phyloP scores from a whole-genome alignment of 2,797 vertebrate species.

The Aotus griseimembra region DNA sequence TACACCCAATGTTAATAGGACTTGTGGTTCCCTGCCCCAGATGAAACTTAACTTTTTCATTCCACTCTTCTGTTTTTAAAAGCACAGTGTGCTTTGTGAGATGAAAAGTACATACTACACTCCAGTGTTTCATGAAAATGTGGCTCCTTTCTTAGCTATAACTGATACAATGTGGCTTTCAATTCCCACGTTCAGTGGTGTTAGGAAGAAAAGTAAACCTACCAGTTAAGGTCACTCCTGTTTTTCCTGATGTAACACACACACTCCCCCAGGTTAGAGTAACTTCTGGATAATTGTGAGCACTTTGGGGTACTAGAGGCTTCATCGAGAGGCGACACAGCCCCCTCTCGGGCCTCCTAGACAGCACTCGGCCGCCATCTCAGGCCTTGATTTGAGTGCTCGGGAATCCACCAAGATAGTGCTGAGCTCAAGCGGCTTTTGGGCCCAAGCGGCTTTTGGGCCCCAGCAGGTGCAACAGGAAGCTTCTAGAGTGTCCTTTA shows the following conservation, averaged over 20 bases:
- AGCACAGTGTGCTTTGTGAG: background rate
- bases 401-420: accelerated
- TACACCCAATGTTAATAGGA: background rate
- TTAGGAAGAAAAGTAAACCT: background rate
- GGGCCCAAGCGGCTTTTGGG: background rate
- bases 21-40: background rate
- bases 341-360: too few relatives aligned
- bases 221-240: background rate
- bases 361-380: background rate
- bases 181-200: too few relatives aligned
- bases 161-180: accelerated
- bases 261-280: background rate
- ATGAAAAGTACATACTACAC: background rate
- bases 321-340: accelerated
- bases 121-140: background rate
- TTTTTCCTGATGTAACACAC: background rate
- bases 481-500: accelerated
- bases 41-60: background rate
- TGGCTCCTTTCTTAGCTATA: background rate
- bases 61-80: background rate
- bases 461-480: accelerated
- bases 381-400: background rate
- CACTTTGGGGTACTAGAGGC: background rate
- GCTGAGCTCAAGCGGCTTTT: background rate
- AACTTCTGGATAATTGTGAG: accelerated